Percentiles rank a stretch among this genome's conserved stretches.
Conservation (phyloP, 2,888 invertebrate genomes). For the Muschampia plurimacula region DNA sequence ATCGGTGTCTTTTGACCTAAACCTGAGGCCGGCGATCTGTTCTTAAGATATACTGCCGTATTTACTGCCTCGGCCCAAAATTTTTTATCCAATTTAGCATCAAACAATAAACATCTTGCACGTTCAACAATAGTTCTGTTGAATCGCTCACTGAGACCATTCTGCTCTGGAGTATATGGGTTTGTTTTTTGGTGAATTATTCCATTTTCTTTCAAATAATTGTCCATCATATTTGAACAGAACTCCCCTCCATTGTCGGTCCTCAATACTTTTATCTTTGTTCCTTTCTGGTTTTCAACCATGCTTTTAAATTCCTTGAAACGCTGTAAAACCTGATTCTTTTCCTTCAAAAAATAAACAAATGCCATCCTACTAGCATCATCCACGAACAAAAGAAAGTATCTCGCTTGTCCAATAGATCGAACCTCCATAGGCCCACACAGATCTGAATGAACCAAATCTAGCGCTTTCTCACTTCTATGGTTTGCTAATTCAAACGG, state of each 20-base stretch:
- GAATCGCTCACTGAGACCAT: constrained; percentile 44
- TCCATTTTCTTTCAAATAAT: constrained; percentile 35
- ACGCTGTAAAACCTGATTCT: constrained; percentile 36
- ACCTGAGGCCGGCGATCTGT: constrained; percentile 40
- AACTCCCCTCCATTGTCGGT: constrained; percentile 43
- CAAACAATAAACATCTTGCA: constrained; percentile 45
- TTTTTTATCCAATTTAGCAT: constrained; percentile 41
- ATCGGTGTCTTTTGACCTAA: constrained; percentile 42
- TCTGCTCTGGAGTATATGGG: constrained; percentile 46
- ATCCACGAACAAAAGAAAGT: constrained; percentile 54
- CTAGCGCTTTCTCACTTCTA: constrained; percentile 43
- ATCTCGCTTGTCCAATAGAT: constrained; percentile 38
- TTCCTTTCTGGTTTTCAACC: constrained; percentile 37
- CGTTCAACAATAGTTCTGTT: constrained; percentile 44
- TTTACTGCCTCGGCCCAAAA: constrained; percentile 46
- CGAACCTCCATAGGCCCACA: constrained; percentile 42
- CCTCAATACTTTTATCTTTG: constrained; percentile 38
- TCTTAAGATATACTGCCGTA: constrained; percentile 43
- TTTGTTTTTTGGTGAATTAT: constrained; percentile 46
- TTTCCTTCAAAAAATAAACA: constrained; percentile 35
- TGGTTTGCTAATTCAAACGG: constrained; percentile 47
- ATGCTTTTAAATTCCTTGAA: constrained; percentile 37
- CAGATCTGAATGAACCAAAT: constrained; percentile 18
- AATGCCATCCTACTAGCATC: constrained; percentile 44
- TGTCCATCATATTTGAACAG: constrained; percentile 33